A percentile compares a stretch with the other conserved stretches of the same genome.
Evolutionary conservation across 2,888 invertebrate species (phyloP).

Genomic region (Arge pagana): DNA sequence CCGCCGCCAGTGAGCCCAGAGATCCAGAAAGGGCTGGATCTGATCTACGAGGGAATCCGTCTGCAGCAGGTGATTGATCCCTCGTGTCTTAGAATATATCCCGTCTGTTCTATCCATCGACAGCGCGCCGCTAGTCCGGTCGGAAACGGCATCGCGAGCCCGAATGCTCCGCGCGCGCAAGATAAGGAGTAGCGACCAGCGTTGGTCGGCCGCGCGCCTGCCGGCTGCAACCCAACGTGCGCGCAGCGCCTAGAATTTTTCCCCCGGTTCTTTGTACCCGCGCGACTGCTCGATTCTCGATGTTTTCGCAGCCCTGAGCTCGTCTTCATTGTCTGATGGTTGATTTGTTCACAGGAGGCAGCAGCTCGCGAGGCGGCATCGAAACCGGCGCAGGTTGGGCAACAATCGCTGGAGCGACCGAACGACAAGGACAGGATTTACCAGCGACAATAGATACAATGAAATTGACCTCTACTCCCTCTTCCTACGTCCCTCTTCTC

Average conservation of each 20-base stretch:
- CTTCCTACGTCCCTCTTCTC: too few relatives aligned
- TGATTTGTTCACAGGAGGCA: conserved; percentile 61
- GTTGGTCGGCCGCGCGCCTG: neutral
- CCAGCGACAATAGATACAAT: conserved; percentile 38
- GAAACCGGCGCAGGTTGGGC: conserved; percentile 40
- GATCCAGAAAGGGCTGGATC: conserved; percentile 85
- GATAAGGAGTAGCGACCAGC: conserved; percentile 9
- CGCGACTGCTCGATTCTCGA: neutral
- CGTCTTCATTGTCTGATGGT: neutral
- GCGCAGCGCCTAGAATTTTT: neutral
- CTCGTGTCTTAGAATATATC: neutral
- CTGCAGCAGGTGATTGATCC: conserved; percentile 62
- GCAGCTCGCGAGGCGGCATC: conserved; percentile 60
- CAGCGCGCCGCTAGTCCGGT: too few relatives aligned
- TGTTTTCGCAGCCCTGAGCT: too few relatives aligned
- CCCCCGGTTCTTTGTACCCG: neutral
- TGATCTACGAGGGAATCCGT: conserved; percentile 83
- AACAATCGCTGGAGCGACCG: conserved; percentile 49
- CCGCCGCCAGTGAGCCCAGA: conserved; percentile 82
- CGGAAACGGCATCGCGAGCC: too few relatives aligned
- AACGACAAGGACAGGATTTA: conserved; percentile 48
- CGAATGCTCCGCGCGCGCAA: neutral
- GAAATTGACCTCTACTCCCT: too few relatives aligned
- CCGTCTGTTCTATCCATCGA: too few relatives aligned
- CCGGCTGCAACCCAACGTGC: neutral